Evolutionary conservation across 2,113 vertebrate species (phyloP), one percentile per base, ranked within the genome.

Genomic region (Corynorhinus townsendii): DNA sequence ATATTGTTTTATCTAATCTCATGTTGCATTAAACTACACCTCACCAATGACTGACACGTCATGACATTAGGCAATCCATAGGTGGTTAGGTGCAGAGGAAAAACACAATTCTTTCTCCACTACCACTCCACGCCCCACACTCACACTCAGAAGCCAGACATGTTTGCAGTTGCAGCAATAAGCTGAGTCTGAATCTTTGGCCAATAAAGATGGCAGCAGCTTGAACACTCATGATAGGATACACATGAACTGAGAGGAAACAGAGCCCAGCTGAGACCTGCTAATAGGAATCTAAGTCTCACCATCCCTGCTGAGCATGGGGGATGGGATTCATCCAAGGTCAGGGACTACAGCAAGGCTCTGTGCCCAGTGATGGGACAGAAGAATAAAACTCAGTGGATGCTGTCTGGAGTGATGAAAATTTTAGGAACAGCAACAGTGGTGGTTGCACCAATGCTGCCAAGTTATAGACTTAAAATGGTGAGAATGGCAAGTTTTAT

Each of bases 101-200:
- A 97, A 96, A 69, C 33, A 92, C 83, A 95, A 90, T 71, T 66
- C 87, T 71, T 94, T 47, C 40, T 17, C 45, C 20, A 5, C 59
- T 11, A 47, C 64, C 73, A 68, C 0, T 1, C 64, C 35, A n/a
- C 4, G 7, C 72, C 59, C 45, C 59, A 80, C 64, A 20, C 28
- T 40, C 84, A 81, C 68, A 80, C 45, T 30, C 11, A 0, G 10
- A 56, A 30, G 84, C 80, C 66, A 96, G 80, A 96, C 54, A 86
- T 19, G 76, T 45, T 68, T 92, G 72, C 90, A 64, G 66, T 16
- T 24, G 77, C 94, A 88, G 83, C 73, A 69, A 79, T 62, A 96
- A 88, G 87, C 96, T 52, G 90, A 97, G 91, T 97, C 95, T 93
- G 92, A 89, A 96, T 92, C 96, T 82, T 92, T 97, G 95, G 96